Evolutionary conservation across 2,113 vertebrate species (phyloP), one percentile per base, ranked within the genome.

Genomic region (Cebidichthys violaceus): DNA sequence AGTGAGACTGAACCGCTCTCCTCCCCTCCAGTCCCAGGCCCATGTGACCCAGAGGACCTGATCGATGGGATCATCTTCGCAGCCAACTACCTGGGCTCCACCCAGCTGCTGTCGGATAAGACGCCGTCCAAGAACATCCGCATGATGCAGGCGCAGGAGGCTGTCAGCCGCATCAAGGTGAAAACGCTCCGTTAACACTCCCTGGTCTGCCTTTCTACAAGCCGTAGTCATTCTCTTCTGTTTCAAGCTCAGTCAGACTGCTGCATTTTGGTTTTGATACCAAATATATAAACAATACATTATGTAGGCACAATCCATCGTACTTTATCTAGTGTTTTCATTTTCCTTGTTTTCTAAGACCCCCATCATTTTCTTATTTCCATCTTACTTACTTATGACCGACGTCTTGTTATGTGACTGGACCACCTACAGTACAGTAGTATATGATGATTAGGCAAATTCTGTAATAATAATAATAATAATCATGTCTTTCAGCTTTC

Each of bases 81-180:
- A 64, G 98, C 98, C 82, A 98, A 97, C 94, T 99, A 99, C 91
- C 96, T 99, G 88, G 98, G 98, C 82, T 99, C 97, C 15, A 99
- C 97, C 73, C 98, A 99, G 81, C 95, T 99, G 61, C 95, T 99
- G 76, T 99, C 98, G 2, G 98, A 99, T 83, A 99, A 98, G 94
- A 99, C 98, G 2, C 98, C 98, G 0, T 99, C 98, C 60, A 98
- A 99, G 94, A 99, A 98, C 22, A 96, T 99, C 62, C 96, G 98
- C 89, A 99, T 99, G 98, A 98, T 98, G 97, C 98, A 99, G 91
- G 98, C 98, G 24, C 98, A 99, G 92, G 98, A 99, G 92, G 98
- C 98, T 2, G 97, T 99, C 33, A 97, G 96, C 92, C 96, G 97
- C 84, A 98, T 99, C 92, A 99, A 99, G 98, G 98, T 99, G 86